phyloP scores from a whole-genome alignment of 1,140 invertebrate genomes.

The Drosophila lacteicornis region DNA sequence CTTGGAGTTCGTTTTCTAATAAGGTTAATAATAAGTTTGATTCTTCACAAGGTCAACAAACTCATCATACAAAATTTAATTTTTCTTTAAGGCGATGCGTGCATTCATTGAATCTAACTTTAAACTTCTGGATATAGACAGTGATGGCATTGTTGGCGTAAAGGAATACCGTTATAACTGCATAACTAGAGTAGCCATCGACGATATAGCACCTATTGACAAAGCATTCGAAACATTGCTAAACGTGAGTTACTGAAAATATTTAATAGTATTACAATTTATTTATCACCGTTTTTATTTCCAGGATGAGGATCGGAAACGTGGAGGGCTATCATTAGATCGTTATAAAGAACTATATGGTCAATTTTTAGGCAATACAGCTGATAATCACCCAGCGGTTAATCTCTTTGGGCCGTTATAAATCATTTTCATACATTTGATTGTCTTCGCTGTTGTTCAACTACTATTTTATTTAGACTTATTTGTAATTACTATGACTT shows the following conservation, averaged over 20 bases:
- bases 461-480: constrained; percentile 81
- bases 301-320: constrained; percentile 92
- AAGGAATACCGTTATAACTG: constrained; percentile 94
- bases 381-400: constrained; percentile 89
- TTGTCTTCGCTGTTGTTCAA: constrained; percentile 85
- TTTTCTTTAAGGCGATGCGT: constrained; percentile 88
- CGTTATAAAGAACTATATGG: constrained; percentile 93
- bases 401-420: constrained; percentile 92
- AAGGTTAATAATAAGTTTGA: no score
- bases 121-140: constrained; percentile 91
- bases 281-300: background rate
- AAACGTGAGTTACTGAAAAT: constrained; percentile 87
- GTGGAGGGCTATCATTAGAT: constrained; percentile 90
- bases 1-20: no score
- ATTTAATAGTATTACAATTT: constrained; percentile 32
- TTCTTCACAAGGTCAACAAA: background rate
- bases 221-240: constrained; percentile 91
- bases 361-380: constrained; percentile 91
- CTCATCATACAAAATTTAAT: background rate
- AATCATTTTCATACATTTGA: constrained; percentile 56
- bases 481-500: constrained; percentile 81
- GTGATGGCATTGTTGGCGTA: constrained; percentile 90
- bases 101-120: constrained; percentile 94
- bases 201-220: constrained; percentile 90
- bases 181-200: constrained; percentile 90